Evolutionary conservation across 2,113 vertebrate species (phyloP).

Genomic region (Epinephelus lanceolatus): DNA sequence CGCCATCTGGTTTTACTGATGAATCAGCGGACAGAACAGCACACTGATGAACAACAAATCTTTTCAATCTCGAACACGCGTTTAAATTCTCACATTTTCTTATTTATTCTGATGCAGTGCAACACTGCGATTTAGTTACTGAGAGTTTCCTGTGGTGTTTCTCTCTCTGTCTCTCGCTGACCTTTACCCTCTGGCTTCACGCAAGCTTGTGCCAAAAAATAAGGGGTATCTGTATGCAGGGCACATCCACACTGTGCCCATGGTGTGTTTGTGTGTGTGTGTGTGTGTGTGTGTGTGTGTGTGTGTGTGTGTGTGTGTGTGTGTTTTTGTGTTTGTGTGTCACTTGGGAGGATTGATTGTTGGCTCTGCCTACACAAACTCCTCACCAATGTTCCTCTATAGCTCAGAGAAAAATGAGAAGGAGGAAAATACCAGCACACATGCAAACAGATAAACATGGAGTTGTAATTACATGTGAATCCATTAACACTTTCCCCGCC

Average conservation of each 20-base stretch:
- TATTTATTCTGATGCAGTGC: neutral
- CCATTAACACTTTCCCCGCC: too few relatives aligned
- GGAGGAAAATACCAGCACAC: constrained; percentile 18
- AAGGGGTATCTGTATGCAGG: constrained; percentile 67
- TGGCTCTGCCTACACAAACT: constrained; percentile 61
- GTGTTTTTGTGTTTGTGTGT: constrained; percentile 47
- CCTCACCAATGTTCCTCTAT: constrained; percentile 28
- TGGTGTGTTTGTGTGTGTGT: constrained; percentile 55
- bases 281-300: constrained; percentile 37
- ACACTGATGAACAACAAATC: neutral
- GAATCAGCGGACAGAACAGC: constrained; percentile 7
- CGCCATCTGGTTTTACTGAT: constrained; percentile 4
- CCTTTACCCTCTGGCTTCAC: constrained; percentile 57
- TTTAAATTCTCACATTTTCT: neutral
- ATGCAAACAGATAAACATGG: neutral
- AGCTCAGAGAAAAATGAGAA: constrained; percentile 23
- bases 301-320: constrained; percentile 10
- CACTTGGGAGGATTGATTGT: constrained; percentile 57
- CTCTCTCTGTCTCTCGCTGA: constrained; percentile 29
- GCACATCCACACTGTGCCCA: constrained; percentile 62
- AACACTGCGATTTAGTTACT: constrained; percentile 19
- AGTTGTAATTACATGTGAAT: neutral
- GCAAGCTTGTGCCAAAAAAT: constrained; percentile 54
- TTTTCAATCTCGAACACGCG: neutral
- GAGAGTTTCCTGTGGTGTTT: constrained; percentile 15